These are phyloP conservation scores for Sesamia inferens DNA, from an alignment of 2,888 invertebrate species.

Conservation along the genomic window DNA sequence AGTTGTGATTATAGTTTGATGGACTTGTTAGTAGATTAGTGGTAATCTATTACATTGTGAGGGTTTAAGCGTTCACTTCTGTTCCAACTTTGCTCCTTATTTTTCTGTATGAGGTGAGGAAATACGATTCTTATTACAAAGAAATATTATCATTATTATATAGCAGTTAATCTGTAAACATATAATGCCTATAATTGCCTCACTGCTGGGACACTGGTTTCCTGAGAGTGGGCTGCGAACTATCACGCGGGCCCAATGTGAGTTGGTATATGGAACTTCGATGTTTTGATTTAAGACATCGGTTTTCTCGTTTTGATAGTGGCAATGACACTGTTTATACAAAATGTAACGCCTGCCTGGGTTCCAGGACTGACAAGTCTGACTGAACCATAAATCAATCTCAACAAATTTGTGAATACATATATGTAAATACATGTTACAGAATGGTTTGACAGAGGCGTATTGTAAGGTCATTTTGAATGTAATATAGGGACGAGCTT, in stretches of 20 bases:
- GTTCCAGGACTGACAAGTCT: background rate
- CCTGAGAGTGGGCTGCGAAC: background rate
- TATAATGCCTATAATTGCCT: background rate
- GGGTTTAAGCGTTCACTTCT: constrained; percentile 12
- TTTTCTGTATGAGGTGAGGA: background rate
- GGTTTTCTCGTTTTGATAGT: background rate
- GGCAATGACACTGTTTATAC: background rate
- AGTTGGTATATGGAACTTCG: background rate
- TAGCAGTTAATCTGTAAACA: background rate
- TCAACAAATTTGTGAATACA: no score
- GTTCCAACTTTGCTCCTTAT: background rate
- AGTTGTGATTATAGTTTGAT: constrained; percentile 59
- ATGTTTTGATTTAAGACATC: background rate
- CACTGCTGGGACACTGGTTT: background rate
- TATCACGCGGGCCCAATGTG: background rate
- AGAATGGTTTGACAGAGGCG: no score
- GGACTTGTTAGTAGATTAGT: constrained; percentile 55
- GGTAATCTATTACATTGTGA: constrained; percentile 37
- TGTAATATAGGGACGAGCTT: background rate
- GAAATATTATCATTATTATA: background rate
- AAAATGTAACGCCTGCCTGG: background rate
- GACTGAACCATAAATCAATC: no score
- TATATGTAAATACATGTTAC: no score
- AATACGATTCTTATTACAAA: background rate
- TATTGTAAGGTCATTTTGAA: background rate